Conservation (phyloP, 2,888 invertebrate species). For the Embidobia sp. region DNA sequence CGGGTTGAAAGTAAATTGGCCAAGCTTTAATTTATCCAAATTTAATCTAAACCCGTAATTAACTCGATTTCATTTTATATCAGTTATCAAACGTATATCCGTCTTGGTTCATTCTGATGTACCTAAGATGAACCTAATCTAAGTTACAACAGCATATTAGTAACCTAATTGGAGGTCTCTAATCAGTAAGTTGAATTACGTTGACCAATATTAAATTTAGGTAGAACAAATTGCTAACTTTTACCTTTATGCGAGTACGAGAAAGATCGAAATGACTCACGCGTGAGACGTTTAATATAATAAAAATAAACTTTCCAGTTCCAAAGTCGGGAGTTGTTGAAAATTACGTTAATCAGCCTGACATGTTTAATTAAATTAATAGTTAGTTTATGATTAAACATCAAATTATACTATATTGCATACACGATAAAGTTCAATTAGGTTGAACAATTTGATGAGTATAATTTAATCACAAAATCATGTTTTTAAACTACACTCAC, state of each 20-base stretch:
- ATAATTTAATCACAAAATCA: not conserved
- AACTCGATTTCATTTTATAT: slow-evolving; percentile 9
- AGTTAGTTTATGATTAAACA: slow-evolving; percentile 4
- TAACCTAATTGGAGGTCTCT: slow-evolving; percentile 6
- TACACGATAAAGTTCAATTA: not conserved
- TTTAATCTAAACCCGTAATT: slow-evolving; percentile 1
- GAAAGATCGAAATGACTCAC: not conserved
- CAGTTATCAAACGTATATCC: slow-evolving; percentile 6
- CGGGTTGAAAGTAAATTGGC: not conserved
- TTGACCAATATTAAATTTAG: slow-evolving; percentile 10
- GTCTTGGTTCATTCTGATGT: not conserved
- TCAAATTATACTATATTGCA: not conserved
- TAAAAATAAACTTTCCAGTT: not conserved
- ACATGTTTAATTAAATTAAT: slow-evolving; percentile 9
- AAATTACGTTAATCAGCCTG: not conserved
- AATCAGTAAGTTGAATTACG: slow-evolving; percentile 14
- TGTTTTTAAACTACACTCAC: no score
- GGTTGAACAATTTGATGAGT: slow-evolving; percentile 2
- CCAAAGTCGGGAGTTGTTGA: not conserved
- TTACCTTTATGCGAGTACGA: no score
- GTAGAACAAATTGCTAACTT: no score
- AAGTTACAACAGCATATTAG: slow-evolving; percentile 16
- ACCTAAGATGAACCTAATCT: slow-evolving; percentile 10
- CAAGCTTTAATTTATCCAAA: slow-evolving; percentile 1
- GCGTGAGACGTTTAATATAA: not conserved